Evolutionary conservation across 2,113 vertebrate genomes (phyloP).

Genomic region (Orthonyx spaldingii): DNA sequence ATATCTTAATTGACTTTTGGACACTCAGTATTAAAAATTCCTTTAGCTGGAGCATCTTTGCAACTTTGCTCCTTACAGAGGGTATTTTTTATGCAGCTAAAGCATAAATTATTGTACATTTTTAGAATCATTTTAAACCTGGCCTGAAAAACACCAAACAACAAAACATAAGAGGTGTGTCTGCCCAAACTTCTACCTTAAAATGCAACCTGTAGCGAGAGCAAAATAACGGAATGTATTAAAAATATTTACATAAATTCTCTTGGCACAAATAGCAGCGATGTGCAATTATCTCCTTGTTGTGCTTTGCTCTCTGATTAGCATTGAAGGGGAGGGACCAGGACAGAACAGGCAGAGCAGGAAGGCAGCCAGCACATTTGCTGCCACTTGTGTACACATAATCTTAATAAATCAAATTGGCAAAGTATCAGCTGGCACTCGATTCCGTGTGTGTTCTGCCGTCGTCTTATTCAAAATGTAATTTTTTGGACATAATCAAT

Average conservation of each 20-base stretch:
- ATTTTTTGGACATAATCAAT: constrained; percentile 49
- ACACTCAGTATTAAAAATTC: neutral
- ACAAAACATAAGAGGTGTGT: neutral
- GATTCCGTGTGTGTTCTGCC: neutral
- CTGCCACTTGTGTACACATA: constrained; percentile 14
- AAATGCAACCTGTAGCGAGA: neutral
- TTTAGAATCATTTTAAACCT: neutral
- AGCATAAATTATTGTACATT: neutral
- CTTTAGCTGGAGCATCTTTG: neutral
- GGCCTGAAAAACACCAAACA: rapidly evolving
- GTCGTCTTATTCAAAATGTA: neutral
- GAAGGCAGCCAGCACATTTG: constrained; percentile 37
- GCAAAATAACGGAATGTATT: neutral
- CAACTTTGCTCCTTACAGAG: neutral
- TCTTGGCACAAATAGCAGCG: neutral
- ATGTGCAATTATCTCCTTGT: constrained; percentile 12
- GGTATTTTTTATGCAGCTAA: neutral
- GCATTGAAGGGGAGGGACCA: constrained; percentile 36
- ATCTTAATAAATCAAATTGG: constrained; percentile 51
- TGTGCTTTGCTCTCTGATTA: constrained; percentile 21
- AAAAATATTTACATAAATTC: constrained; percentile 17
- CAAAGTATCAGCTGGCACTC: constrained; percentile 35
- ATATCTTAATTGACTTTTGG: neutral
- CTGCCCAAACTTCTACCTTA: neutral
- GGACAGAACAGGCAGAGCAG: neutral